Evolutionary conservation across 1,140 invertebrate genomes (phyloP), one percentile per base, ranked within the genome.

Genomic region (Eupeodes corollae): DNA sequence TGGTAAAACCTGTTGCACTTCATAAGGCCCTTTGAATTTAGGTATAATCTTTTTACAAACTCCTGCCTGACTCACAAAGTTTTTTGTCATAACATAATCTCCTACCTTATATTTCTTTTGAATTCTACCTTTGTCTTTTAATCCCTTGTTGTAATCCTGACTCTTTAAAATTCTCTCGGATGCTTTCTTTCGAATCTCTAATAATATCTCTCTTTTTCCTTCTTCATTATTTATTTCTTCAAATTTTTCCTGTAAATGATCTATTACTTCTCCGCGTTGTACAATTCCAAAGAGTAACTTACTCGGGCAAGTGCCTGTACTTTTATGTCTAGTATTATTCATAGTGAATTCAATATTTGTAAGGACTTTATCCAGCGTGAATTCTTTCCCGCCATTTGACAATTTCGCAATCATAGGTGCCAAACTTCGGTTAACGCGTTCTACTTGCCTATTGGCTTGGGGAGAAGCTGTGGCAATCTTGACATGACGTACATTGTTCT

Each of bases 21-120:
- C 37, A 32, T 60, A 62, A 15, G 58, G 59, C 6, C 56, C 58
- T 35, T 49, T 50, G 42, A 49, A 55, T 47, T 57, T 47, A 11
- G 52, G 53, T 38, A 56, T 48, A 11, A 54, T 35, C 51, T 61
- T 61, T 42, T 47, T 49, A 38, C 35, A 49, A 16, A 46, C 45
- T 21, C 53, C 55, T 14, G 44, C 35, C 16, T 52, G 50, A 10
- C 31, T 50, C n/a, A 52, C 49, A 14, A 50, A 42, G 26, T 57
- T 52, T 40, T 47, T 48, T 18, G 56, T 52, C 44, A 57, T 52
- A 0, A 59, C n/a, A n/a, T n/a, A n/a, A n/a, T n/a, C n/a, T n/a
- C n/a, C n/a, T n/a, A n/a, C n/a, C n/a, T n/a, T n/a, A 46, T 11
- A 44, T 55, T 56, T 31, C 39, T n/a, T n/a, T 42, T 44, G 40